Evolutionary conservation across 2,888 invertebrate species (phyloP).

Genomic region (Perithous albicinctus): DNA sequence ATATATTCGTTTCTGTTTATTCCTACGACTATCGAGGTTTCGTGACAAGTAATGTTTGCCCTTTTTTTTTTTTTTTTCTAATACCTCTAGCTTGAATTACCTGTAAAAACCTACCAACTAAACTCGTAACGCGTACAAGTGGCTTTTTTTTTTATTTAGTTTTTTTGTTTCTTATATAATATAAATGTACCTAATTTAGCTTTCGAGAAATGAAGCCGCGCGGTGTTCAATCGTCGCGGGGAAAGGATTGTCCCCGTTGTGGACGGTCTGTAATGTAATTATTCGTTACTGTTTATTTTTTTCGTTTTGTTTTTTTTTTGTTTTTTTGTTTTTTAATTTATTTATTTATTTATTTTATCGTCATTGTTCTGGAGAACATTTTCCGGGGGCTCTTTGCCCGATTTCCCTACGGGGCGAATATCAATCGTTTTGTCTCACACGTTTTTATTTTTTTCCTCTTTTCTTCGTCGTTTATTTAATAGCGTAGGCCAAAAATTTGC

Average conservation of each 20-base stretch:
- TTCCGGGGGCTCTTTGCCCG: slow-evolving; percentile 23
- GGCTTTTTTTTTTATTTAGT: too few species aligned
- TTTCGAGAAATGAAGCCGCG: slow-evolving; percentile 65
- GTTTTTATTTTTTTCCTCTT: slow-evolving; percentile 39
- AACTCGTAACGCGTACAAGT: slow-evolving; percentile 56
- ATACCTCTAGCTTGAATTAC: slow-evolving; percentile 48
- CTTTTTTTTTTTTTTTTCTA: slow-evolving; percentile 7
- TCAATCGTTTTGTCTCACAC: slow-evolving; percentile 45
- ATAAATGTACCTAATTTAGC: slow-evolving; percentile 60
- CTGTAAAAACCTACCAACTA: slow-evolving; percentile 65
- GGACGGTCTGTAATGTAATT: slow-evolving; percentile 77
- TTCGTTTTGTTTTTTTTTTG: slow-evolving; percentile 9
- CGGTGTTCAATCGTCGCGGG: slow-evolving; percentile 69
- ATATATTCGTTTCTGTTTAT: slow-evolving; percentile 71
- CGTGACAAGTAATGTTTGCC: too few species aligned
- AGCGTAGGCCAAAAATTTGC: slow-evolving; percentile 77
- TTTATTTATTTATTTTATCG: slow-evolving; percentile 12
- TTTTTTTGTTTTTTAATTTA: slow-evolving; percentile 7
- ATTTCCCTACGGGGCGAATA: slow-evolving; percentile 71
- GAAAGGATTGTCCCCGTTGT: slow-evolving; percentile 74
- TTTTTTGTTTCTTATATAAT: slow-evolving; percentile 64
- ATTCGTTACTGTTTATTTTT: slow-evolving; percentile 52
- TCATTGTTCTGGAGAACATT: neutral
- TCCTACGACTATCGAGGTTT: slow-evolving; percentile 65
- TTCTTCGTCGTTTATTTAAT: slow-evolving; percentile 64